Evolutionary conservation across 2,797 vertebrate species (phyloP).

Genomic region (Parauchenoglanis punctatus): DNA sequence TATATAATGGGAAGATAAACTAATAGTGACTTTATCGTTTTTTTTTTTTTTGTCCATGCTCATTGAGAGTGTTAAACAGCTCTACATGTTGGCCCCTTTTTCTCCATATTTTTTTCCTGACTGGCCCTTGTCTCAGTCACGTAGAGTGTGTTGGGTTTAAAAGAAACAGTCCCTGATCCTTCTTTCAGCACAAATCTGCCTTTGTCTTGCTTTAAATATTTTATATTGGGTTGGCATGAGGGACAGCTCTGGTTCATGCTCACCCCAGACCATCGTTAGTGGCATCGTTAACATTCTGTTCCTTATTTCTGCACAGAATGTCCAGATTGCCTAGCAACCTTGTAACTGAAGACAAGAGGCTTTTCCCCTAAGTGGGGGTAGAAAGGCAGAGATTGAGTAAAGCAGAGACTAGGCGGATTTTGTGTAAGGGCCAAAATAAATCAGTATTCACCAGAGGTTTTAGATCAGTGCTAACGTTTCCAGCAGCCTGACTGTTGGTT

Average conservation of each 20-base stretch:
- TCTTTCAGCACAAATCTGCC: not conserved
- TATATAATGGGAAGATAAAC: slow-evolving; percentile 43
- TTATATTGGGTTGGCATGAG: slow-evolving; percentile 23
- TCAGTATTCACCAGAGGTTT: slow-evolving; percentile 31
- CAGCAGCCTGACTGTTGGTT: slow-evolving; percentile 9
- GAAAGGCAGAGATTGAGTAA: slow-evolving; percentile 37
- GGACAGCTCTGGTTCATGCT: slow-evolving; percentile 18
- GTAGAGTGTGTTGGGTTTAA: not conserved
- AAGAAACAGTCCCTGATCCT: slow-evolving; percentile 14
- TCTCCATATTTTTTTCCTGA: not conserved
- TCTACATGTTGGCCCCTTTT: too few species aligned
- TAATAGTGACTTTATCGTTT: slow-evolving; percentile 18
- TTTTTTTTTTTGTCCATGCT: not conserved
- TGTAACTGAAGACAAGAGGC: slow-evolving; percentile 53
- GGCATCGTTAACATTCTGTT: slow-evolving; percentile 63
- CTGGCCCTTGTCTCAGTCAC: too few species aligned
- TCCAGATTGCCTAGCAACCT: slow-evolving; percentile 59
- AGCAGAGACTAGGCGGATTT: slow-evolving; percentile 8
- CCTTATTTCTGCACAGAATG: slow-evolving; percentile 48
- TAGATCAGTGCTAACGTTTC: slow-evolving; percentile 24
- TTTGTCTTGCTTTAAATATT: slow-evolving; percentile 25
- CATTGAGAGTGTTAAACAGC: not conserved
- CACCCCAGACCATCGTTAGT: slow-evolving; percentile 51
- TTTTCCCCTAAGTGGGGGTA: slow-evolving; percentile 38
- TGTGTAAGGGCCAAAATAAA: slow-evolving; percentile 8